Evolutionary conservation across 37 sponge, comb jelly and placozoan genomes (phyloP).

Genomic region (Bolinopsis microptera): DNA sequence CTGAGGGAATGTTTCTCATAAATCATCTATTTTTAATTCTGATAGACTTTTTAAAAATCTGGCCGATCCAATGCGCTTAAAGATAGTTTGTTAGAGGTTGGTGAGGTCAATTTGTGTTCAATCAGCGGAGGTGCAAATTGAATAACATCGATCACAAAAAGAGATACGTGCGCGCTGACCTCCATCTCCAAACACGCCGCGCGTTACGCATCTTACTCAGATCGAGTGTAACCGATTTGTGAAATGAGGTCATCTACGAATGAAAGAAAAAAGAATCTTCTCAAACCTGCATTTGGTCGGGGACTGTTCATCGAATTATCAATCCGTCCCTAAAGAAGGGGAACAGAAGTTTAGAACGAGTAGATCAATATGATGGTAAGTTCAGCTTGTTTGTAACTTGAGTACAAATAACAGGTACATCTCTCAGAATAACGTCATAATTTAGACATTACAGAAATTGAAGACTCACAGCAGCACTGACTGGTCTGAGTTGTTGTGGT

Average conservation of each 20-base stretch:
- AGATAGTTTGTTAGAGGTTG: too few relatives aligned
- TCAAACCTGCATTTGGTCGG: constrained; percentile 4
- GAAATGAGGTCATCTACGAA: background rate
- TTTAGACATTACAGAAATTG: too few relatives aligned
- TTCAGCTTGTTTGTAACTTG: too few relatives aligned
- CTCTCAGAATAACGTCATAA: too few relatives aligned
- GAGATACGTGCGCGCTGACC: background rate
- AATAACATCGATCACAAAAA: background rate
- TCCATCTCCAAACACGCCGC: background rate
- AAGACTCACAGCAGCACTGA: background rate
- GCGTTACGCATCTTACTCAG: background rate
- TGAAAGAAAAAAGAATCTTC: background rate
- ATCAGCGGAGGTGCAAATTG: too few relatives aligned
- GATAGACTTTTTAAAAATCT: too few relatives aligned
- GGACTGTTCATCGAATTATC: background rate
- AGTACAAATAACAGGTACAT: too few relatives aligned
- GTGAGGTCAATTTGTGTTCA: too few relatives aligned
- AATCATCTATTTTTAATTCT: background rate
- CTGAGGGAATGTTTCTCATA: background rate
- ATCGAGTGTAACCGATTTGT: background rate
- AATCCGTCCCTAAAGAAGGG: background rate
- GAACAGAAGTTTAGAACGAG: too few relatives aligned
- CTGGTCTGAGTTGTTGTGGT: constrained; percentile 13
- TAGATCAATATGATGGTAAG: too few relatives aligned
- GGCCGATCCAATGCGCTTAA: too few relatives aligned